Conservation (phyloP, 2,797 vertebrate species). For the Linurgus olivaceus region DNA sequence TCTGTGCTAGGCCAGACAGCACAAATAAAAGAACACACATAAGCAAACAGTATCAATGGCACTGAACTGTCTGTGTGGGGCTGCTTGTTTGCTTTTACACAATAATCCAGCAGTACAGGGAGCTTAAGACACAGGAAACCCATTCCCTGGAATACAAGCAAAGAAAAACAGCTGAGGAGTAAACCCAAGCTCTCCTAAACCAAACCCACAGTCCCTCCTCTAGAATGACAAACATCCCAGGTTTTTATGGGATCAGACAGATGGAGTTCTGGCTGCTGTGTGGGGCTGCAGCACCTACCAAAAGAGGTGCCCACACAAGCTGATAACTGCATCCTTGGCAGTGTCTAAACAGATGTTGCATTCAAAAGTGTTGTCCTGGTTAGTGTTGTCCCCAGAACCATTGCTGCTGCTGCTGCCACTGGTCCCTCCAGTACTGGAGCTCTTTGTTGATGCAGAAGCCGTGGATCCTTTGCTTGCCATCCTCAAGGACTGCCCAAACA, state of each 20-base stretch:
- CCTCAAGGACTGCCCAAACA: neutral
- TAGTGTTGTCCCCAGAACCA: constrained; percentile 79
- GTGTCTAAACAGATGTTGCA: constrained; percentile 99
- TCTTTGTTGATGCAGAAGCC: constrained; percentile 80
- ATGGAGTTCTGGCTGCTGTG: neutral
- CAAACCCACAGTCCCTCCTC: neutral
- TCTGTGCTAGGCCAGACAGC: neutral
- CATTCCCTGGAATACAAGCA: neutral
- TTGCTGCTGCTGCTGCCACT: constrained; percentile 81
- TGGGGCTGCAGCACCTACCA: constrained; percentile 78
- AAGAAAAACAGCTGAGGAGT: neutral
- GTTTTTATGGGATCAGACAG: neutral
- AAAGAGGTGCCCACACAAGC: constrained; percentile 96
- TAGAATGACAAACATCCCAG: neutral
- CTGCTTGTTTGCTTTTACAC: neutral
- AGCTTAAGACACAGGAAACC: neutral
- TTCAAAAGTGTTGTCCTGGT: constrained; percentile 96
- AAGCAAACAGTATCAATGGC: neutral
- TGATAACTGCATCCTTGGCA: constrained; percentile 98
- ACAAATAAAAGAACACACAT: neutral
- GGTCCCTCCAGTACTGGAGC: constrained; percentile 77
- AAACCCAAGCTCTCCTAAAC: neutral
- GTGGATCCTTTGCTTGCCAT: constrained; percentile 81
- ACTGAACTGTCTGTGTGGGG: neutral
- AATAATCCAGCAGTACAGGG: neutral